A percentile compares a stretch with the other conserved stretches of the same genome.
Conservation (phyloP, 2,113 vertebrate genomes). For the Bolborhynchus lineola region DNA sequence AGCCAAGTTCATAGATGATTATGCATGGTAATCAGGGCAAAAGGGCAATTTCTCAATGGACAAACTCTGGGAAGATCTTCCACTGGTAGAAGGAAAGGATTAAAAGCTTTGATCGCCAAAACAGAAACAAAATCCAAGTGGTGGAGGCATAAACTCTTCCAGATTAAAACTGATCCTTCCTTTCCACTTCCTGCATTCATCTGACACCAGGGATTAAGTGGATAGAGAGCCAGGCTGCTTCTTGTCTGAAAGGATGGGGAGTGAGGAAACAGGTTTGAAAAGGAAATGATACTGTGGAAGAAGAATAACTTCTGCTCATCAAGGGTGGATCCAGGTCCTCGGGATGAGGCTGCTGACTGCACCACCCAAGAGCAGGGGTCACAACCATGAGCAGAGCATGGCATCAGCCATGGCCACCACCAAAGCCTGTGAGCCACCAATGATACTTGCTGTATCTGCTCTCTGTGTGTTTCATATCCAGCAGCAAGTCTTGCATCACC, state of each 20-base stretch:
- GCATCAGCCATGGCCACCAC: background rate
- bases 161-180: background rate
- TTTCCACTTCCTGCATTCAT: background rate
- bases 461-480: background rate
- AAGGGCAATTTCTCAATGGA: background rate
- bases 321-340: background rate
- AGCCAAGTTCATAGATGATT: background rate
- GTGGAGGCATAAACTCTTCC: background rate
- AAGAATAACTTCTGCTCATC: background rate
- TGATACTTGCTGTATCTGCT: accelerated
- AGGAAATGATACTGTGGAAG: background rate
- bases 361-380: background rate
- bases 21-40: background rate
- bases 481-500: background rate
- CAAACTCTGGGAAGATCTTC: background rate
- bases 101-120: background rate
- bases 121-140: background rate
- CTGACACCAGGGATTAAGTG: background rate
- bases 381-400: accelerated
- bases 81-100: background rate
- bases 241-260: background rate
- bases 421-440: background rate
- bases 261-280: background rate
- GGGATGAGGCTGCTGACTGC: background rate
- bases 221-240: background rate